Percentiles rank a stretch among this genome's conserved stretches.
Conservation (phyloP, 2,113 vertebrate species). For the Sylvietta virens region DNA sequence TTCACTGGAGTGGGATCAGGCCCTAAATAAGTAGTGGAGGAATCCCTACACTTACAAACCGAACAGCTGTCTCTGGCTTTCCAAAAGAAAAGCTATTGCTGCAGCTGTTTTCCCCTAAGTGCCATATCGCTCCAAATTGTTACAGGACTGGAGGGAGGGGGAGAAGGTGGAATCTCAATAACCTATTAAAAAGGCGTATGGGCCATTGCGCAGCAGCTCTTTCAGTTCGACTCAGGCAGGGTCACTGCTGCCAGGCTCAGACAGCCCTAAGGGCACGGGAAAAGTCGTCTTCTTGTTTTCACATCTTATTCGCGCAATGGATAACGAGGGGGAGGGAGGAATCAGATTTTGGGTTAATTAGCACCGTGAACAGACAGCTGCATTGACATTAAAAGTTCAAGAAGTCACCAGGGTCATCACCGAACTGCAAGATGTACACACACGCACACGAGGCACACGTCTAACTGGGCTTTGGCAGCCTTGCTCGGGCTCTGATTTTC, state of each 20-base stretch:
- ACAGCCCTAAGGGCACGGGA: slow-evolving; percentile 61
- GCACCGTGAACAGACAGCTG: slow-evolving; percentile 55
- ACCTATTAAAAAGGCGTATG: slow-evolving; percentile 32
- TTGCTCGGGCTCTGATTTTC: background rate
- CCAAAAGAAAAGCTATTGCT: background rate
- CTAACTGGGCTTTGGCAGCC: background rate
- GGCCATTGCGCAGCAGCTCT: slow-evolving; percentile 47
- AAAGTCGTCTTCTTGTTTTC: slow-evolving; percentile 61
- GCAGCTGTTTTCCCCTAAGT: slow-evolving; percentile 37
- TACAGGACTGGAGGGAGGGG: slow-evolving; percentile 19
- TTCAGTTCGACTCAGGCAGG: slow-evolving; percentile 37
- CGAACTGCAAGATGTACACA: slow-evolving; percentile 37
- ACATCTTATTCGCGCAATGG: slow-evolving; percentile 50
- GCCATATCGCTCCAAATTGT: slow-evolving; percentile 27
- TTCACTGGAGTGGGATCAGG: background rate
- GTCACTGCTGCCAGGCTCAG: slow-evolving; percentile 53
- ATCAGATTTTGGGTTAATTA: slow-evolving; percentile 61
- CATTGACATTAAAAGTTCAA: slow-evolving; percentile 61
- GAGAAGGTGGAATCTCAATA: slow-evolving; percentile 64
- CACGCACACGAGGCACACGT: slow-evolving; percentile 24
- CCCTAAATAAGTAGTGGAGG: background rate
- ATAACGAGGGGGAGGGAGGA: slow-evolving; percentile 33
- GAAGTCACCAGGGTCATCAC: slow-evolving; percentile 50
- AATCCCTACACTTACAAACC: background rate
- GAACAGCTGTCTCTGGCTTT: slow-evolving; percentile 17